Evolutionary conservation across 2,888 invertebrate genomes (phyloP).

Genomic region (Leptinotarsa haldemani): DNA sequence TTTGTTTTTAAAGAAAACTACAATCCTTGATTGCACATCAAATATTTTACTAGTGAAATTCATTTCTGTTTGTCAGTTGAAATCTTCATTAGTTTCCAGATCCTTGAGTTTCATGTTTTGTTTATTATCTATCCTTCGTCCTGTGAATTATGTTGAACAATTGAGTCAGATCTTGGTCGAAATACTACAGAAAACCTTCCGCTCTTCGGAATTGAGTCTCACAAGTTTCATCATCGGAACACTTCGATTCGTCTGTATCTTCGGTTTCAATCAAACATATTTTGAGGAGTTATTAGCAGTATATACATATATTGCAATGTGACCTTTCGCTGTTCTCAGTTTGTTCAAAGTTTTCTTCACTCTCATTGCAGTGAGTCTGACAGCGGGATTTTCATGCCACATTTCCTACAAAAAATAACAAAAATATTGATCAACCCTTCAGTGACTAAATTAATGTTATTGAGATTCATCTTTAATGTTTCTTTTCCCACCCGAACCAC

Average conservation of each 20-base stretch:
- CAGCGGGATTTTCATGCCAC: constrained; percentile 46
- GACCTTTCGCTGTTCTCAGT: constrained; percentile 16
- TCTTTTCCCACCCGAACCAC: too few species aligned
- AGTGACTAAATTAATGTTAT: too few species aligned
- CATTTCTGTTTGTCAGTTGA: too few species aligned
- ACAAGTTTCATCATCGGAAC: too few species aligned
- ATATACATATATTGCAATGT: constrained; percentile 3
- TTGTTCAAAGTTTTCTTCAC: constrained; percentile 45
- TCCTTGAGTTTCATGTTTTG: background rate
- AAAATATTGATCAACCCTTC: background rate
- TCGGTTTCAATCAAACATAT: background rate
- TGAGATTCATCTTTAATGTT: too few species aligned
- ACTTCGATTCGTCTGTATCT: background rate
- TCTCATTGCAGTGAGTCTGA: constrained; percentile 44
- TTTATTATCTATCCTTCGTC: background rate
- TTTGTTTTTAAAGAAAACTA: too few species aligned
- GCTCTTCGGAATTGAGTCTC: too few species aligned
- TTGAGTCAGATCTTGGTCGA: background rate
- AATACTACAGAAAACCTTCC: background rate
- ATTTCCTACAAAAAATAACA: constrained; percentile 38
- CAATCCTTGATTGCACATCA: too few species aligned
- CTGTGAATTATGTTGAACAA: background rate
- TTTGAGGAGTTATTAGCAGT: background rate
- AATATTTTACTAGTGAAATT: too few species aligned
- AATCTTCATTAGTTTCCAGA: too few species aligned